Evolutionary conservation across 1,140 invertebrate species (phyloP).

Genomic region (Ceratina japonica): DNA sequence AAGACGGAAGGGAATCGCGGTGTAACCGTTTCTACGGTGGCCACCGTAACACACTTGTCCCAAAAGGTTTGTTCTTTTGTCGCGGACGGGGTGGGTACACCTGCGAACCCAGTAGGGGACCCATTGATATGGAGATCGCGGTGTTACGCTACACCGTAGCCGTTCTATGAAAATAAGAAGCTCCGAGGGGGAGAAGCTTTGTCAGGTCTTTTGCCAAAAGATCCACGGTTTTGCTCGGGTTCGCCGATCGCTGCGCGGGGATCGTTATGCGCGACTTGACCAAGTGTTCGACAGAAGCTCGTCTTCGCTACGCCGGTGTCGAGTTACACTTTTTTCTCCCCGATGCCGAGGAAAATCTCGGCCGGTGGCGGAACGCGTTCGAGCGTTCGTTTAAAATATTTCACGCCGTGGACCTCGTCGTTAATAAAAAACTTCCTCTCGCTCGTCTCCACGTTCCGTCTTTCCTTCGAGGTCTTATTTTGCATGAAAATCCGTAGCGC

Average conservation of each 20-base stretch:
- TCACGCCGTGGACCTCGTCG: not conserved
- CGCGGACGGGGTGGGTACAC: slow-evolving; percentile 73
- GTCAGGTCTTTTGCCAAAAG: slow-evolving; percentile 34
- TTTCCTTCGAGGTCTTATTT: too few relatives aligned
- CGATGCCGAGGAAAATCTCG: not conserved
- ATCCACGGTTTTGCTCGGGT: slow-evolving; percentile 20
- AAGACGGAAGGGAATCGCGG: slow-evolving; percentile 69
- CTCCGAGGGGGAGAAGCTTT: slow-evolving; percentile 45
- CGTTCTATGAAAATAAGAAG: slow-evolving; percentile 70
- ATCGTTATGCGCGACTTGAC: slow-evolving; percentile 43
- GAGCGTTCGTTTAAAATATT: not conserved
- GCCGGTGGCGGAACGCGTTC: not conserved
- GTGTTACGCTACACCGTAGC: slow-evolving; percentile 75
- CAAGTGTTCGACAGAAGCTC: slow-evolving; percentile 23
- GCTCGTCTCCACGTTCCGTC: not conserved
- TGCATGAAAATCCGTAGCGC: too few relatives aligned
- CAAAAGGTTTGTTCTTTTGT: slow-evolving; percentile 69
- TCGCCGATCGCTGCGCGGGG: slow-evolving; percentile 12
- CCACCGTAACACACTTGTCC: slow-evolving; percentile 75
- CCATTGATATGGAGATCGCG: slow-evolving; percentile 77
- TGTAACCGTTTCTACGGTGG: slow-evolving; percentile 76
- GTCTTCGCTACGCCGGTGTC: not conserved
- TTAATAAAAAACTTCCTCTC: not conserved
- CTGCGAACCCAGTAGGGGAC: slow-evolving; percentile 73
- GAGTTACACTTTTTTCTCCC: not conserved